Conservation (phyloP, 1,140 invertebrate species). For the Nephila pilipes region DNA sequence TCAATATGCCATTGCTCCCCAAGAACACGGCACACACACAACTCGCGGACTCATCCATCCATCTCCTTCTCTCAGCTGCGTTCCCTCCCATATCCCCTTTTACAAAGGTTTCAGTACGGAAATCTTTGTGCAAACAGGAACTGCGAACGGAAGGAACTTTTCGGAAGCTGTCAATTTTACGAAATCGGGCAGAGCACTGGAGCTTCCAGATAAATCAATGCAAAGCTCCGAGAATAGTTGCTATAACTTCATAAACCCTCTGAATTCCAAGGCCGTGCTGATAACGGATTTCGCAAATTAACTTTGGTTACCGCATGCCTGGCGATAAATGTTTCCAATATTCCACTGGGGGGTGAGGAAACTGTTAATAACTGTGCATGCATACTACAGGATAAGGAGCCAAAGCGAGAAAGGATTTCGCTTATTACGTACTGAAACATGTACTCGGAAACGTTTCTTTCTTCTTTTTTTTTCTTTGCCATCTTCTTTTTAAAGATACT, state of each 20-base stretch:
- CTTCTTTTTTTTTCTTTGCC: background rate
- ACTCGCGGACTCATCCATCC: background rate
- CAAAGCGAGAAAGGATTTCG: constrained; percentile 16
- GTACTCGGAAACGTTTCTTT: background rate
- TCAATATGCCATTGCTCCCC: constrained; percentile 61
- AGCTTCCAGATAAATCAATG: constrained; percentile 74
- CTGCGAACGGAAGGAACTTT: constrained; percentile 62
- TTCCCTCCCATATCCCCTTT: constrained; percentile 10
- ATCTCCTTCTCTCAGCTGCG: constrained; percentile 15
- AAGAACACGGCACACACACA: background rate
- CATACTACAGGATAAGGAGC: constrained; percentile 5
- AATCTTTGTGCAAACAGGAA: constrained; percentile 75
- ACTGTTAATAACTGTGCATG: constrained; percentile 13
- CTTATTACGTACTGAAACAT: constrained; percentile 5
- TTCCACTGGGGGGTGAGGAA: constrained; percentile 22
- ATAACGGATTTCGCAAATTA: constrained; percentile 76
- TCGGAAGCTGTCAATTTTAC: constrained; percentile 75
- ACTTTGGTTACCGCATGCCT: constrained; percentile 74
- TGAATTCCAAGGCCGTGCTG: background rate
- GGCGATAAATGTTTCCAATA: constrained; percentile 76
- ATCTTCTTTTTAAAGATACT: background rate
- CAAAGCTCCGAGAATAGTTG: constrained; percentile 10
- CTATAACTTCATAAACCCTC: constrained; percentile 70
- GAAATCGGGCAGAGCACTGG: constrained; percentile 26
- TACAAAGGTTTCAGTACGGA: constrained; percentile 52